Percentiles rank a stretch among this genome's conserved stretches.
phyloP scores from a whole-genome alignment of 2,797 vertebrate species.

The Leontopithecus rosalia region DNA sequence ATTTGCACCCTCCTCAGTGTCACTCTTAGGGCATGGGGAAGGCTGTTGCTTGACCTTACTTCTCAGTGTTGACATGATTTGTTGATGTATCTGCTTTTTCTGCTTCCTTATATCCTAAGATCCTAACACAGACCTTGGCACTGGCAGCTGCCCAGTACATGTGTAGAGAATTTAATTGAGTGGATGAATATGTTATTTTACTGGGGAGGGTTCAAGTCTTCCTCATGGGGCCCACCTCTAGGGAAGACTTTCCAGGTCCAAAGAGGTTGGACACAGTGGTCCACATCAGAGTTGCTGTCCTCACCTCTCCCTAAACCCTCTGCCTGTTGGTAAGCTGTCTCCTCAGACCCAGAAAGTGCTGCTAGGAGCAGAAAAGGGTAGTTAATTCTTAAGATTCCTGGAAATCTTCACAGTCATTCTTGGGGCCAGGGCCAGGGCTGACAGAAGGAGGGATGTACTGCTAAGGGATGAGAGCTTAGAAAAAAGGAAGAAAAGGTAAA shows the following conservation, averaged over 20 bases:
- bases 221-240: not conserved
- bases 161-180: not conserved
- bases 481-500: not conserved
- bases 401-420: not conserved
- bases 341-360: not conserved
- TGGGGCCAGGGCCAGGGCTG: not conserved
- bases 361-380: not conserved
- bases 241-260: not conserved
- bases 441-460: not conserved
- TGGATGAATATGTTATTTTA: not conserved
- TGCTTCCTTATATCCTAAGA: not conserved
- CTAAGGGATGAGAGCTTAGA: not conserved
- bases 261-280: not conserved
- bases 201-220: not conserved
- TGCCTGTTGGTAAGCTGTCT: not conserved
- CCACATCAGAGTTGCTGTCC: not conserved
- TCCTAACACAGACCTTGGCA: not conserved
- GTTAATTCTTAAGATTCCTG: not conserved
- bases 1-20: not conserved
- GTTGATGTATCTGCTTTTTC: not conserved
- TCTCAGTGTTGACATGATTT: not conserved
- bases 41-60: not conserved
- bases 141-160: not conserved
- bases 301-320: not conserved
- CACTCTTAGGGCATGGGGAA: not conserved